Conservation (phyloP, 2,113 vertebrate species). For the Dicerorhinus sumatrensis region DNA sequence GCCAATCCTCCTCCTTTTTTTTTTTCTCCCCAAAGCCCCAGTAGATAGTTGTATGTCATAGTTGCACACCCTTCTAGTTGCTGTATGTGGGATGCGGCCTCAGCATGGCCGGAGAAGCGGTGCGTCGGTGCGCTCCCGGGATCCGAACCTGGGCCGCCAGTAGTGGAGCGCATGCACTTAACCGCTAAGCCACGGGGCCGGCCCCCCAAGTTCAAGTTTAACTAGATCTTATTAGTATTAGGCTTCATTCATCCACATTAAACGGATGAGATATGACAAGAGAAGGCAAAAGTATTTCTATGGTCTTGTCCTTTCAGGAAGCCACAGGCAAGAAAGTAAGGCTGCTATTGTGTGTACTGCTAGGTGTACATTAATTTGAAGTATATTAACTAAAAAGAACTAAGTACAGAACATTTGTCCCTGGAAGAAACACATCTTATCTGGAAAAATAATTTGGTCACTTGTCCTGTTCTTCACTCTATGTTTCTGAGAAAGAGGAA, state of each 20-base stretch:
- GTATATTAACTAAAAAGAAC: not conserved
- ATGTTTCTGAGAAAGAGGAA: not conserved
- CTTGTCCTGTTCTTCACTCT: not conserved
- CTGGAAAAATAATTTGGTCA: not conserved
- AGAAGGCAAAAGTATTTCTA: not conserved
- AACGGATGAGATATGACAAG: not conserved
- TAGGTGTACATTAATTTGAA: not conserved
- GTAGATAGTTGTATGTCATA: no score
- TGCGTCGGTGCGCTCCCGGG: no score
- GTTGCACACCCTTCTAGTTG: no score
- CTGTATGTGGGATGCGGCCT: no score
- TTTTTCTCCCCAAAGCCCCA: no score
- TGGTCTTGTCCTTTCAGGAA: not conserved
- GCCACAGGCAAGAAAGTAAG: not conserved
- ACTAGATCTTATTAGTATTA: not conserved
- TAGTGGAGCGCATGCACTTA: no score
- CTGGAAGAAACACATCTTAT: not conserved
- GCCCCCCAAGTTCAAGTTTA: not conserved
- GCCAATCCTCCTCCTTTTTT: no score
- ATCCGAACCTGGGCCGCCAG: no score
- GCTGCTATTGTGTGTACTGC: not conserved
- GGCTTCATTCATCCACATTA: not conserved
- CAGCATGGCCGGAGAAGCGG: no score
- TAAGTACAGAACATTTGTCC: not conserved
- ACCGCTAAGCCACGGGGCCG: no score